Evolutionary conservation across 2,113 vertebrate genomes (phyloP), one percentile per base, ranked within the genome.

Genomic region (Blennius ocellaris): DNA sequence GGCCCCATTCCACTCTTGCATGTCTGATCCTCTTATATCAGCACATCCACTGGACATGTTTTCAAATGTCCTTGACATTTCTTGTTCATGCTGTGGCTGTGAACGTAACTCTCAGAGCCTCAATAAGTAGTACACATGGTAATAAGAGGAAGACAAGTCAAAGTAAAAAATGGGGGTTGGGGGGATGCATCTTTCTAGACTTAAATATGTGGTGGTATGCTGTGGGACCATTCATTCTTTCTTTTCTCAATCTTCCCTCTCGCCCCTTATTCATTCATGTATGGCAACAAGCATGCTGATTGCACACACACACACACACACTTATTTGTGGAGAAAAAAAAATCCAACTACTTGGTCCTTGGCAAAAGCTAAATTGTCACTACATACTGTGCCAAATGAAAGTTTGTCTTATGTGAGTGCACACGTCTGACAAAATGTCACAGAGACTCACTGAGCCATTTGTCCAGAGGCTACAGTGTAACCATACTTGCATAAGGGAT

Each of bases 21-120:
- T 93, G 89, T 90, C 91, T 86, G 83, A 94, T 92, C 90, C 92
- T 90, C 90, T 92, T 93, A 92, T 80, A 69, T 79, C 81, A 80
- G 74, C 6, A 6, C 68, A 77, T 73, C 81, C 76, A 62, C 85
- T 83, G 80, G 80, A 84, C 83, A 72, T 88, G 79, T 86, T 88
- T 84, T 91, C 69, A 81, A 76, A 90, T 90, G 80, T 87, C 68
- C 57, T 67, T 5, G 52, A 56, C 55, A 78, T 84, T 84, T 76
- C 78, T 87, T 90, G 83, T 77, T 70, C 17, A 21, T 64, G 69
- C 76, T 3, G 12, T 53, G 15, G 49, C 64, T 73, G 61, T 47
- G 67, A 55, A 73, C 81, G 81, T 85, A 77, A 75, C 65, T 71
- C 75, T 78, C 66, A 63, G 61, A 61, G 73, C 61, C 14, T 76